Percentiles rank a stretch among this genome's conserved stretches.
These are phyloP conservation scores for Balaeniceps rex DNA, from an alignment of 2,113 vertebrate genomes.

Conservation along the genomic window DNA sequence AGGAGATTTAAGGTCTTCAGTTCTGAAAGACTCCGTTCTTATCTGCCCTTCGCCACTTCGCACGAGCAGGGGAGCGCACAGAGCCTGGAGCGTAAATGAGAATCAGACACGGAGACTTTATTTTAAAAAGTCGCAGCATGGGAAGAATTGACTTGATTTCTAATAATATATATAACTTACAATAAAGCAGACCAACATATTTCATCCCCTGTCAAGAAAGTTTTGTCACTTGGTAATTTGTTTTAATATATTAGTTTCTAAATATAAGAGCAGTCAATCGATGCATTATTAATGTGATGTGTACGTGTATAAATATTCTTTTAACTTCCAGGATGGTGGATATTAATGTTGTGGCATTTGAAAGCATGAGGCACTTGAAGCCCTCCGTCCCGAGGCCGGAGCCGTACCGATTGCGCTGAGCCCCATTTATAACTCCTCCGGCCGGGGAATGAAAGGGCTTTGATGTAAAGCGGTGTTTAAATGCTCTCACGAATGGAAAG, in stretches of 20 bases:
- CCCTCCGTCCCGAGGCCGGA: neutral
- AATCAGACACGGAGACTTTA: neutral
- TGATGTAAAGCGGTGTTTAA: conserved; percentile 22
- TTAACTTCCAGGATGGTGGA: conserved; percentile 17
- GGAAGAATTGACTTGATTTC: conserved; percentile 24
- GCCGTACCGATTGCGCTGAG: neutral
- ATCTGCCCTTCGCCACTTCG: neutral
- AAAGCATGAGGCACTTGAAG: neutral
- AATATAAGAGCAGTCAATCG: neutral
- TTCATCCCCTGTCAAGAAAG: conserved; percentile 13
- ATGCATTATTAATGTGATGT: conserved; percentile 37
- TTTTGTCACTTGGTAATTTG: conserved; percentile 56
- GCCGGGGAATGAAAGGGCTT: neutral
- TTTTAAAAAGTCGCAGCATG: neutral
- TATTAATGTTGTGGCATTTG: conserved; percentile 33
- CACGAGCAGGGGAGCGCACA: neutral
- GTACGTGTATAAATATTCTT: conserved; percentile 39
- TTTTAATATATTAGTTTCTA: conserved; percentile 51
- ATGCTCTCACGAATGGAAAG: neutral
- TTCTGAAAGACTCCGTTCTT: neutral
- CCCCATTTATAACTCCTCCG: conserved; percentile 41
- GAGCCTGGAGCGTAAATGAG: neutral
- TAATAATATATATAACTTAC: neutral
- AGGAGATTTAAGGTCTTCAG: neutral
- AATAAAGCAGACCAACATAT: conserved; percentile 3